phyloP scores from a whole-genome alignment of 2,797 vertebrate species.

The Onychomys arenicola region DNA sequence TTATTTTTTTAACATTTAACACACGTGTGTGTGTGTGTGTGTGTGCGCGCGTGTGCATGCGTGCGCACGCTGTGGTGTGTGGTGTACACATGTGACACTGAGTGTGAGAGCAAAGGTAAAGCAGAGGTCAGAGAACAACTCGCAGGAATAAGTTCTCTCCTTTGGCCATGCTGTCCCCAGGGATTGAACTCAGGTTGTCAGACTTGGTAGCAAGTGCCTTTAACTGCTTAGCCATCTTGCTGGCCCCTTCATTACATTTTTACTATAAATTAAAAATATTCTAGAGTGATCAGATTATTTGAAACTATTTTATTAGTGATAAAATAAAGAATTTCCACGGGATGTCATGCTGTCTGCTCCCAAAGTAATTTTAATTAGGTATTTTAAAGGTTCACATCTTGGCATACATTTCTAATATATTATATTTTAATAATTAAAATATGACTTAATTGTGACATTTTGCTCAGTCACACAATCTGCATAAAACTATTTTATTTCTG shows the following conservation, averaged over 20 bases:
- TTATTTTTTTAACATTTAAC: background rate
- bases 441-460: constrained; percentile 54
- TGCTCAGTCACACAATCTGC: background rate
- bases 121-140: background rate
- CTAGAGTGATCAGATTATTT: constrained; percentile 7
- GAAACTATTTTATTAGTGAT: constrained; percentile 40
- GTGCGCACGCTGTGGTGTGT: background rate
- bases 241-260: background rate
- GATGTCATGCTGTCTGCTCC: background rate
- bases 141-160: background rate
- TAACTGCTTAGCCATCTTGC: background rate
- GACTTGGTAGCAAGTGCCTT: background rate
- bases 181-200: background rate
- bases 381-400: constrained; percentile 36
- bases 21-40: background rate
- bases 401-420: constrained; percentile 50
- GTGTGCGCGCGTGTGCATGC: background rate
- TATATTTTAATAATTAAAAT: constrained; percentile 60
- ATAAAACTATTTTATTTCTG: constrained; percentile 38
- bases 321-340: constrained; percentile 39
- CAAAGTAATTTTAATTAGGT: constrained; percentile 46
- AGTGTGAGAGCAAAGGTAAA: background rate
- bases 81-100: no score
- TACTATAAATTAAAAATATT: background rate
- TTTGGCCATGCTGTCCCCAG: background rate